Base-by-base conservation (phyloP, 2,888 invertebrate species). In the Pseudococcus longispinus region DNA sequence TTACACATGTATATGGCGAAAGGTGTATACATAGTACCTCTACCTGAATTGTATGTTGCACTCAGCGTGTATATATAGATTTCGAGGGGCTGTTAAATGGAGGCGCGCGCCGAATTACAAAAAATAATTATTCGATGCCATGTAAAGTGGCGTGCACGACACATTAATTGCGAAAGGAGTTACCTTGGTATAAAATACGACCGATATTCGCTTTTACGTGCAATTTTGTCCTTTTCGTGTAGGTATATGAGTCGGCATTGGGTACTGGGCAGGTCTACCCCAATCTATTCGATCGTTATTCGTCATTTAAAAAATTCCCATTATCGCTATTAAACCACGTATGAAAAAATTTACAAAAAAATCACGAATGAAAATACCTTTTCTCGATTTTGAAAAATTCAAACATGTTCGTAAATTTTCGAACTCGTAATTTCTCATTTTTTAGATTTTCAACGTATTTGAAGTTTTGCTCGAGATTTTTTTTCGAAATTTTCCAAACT, bases 81-180 rank as follows among this genome's bases (percentile, higher is more conserved):
- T 51, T 51, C 65, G 65, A 65, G 65, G 65, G 23, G 65, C 65
- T 26, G 65, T 65, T 65, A 26, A 65, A 65, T 26, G 23, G 65
- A 65, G 65, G 65, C 65, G 65, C 65, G 65, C 65, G 65, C 65
- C 65, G 65, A 65, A 65, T 26, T 65, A 65, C 65, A 26, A 65
- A 65, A 65, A 65, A 65, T 65, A 65, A 65, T 65, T 65, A 65
- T 65, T 65, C 65, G 65, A 65, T 65, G 65, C 65, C 65, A 65
- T 65, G 65, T 65, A 65, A 65, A 65, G 65, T 65, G 65, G 65
- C 65, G 65, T 65, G 65, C 65, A 65, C 65, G 65, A 65, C 65
- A 65, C 65, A 13, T 65, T 65, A 65, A 65, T 65, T 65, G 65
- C 65, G 65, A 65, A 65, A 65, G 65, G 65, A 65, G 65, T 65